Conservation (phyloP, 1,140 invertebrate genomes). For the Drosophila persimilis region DNA sequence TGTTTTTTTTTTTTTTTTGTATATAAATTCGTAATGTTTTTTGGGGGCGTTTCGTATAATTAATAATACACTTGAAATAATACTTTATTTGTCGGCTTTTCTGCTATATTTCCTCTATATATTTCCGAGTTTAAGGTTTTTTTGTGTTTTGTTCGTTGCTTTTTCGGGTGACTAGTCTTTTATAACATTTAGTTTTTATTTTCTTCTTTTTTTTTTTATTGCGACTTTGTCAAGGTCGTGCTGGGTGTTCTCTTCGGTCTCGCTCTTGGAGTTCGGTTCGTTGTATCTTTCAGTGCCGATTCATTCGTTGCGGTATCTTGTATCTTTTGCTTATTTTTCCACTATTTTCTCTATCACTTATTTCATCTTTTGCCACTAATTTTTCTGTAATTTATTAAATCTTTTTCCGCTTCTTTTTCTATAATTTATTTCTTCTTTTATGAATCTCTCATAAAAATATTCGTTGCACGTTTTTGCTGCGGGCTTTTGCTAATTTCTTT, state of each 20-base stretch:
- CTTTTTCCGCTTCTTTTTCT: conserved; percentile 17
- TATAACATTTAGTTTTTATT: conserved; percentile 25
- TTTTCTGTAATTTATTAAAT: conserved; percentile 2
- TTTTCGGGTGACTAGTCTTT: conserved; percentile 58
- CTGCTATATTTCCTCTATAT: conserved; percentile 20
- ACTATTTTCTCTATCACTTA: neutral
- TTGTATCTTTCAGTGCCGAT: conserved; percentile 48
- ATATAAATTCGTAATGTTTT: conserved; percentile 66
- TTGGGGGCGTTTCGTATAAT: conserved; percentile 51
- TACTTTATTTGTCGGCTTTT: conserved; percentile 53
- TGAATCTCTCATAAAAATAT: conserved; percentile 34
- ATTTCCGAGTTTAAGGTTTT: conserved; percentile 8
- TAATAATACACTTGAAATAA: conserved; percentile 72
- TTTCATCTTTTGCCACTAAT: neutral
- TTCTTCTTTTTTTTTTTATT: conserved; percentile 27
- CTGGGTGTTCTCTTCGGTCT: conserved; percentile 35
- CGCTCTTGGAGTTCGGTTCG: conserved; percentile 27
- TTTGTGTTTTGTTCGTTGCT: conserved; percentile 44
- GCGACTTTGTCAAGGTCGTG: conserved; percentile 73
- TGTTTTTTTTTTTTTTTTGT: conserved; percentile 22
- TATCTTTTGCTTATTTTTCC: conserved; percentile 3
- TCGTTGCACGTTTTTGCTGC: conserved; percentile 57
- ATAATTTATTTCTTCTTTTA: neutral
- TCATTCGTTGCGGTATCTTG: conserved; percentile 44
- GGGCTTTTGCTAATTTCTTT: conserved; percentile 50